Conservation (phyloP, 2,888 invertebrate genomes). For the Leucoma salicis region DNA sequence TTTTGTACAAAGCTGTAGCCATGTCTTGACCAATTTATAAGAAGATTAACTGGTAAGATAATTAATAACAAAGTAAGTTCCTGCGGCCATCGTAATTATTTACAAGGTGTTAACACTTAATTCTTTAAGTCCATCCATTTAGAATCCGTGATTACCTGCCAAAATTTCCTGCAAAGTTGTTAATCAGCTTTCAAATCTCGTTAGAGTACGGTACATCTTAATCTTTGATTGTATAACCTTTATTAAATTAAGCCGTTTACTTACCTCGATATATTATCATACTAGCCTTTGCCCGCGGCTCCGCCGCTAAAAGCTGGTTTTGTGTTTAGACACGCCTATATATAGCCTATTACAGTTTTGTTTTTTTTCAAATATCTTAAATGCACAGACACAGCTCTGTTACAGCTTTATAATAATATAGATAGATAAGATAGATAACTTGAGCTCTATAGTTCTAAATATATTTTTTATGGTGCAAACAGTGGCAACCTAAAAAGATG, state of each 20-base stretch:
- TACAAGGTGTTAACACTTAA: constrained; percentile 49
- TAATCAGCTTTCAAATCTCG: constrained; percentile 36
- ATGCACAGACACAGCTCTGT: too few relatives aligned
- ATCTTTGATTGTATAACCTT: constrained; percentile 18
- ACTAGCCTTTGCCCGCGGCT: too few relatives aligned
- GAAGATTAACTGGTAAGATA: constrained; percentile 59
- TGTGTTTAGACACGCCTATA: too few relatives aligned
- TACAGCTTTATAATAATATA: too few relatives aligned
- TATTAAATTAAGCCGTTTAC: constrained; percentile 4
- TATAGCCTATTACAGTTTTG: too few relatives aligned
- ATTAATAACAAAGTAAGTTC: constrained; percentile 47
- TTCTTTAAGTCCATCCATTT: constrained; percentile 39
- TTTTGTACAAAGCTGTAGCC: too few relatives aligned
- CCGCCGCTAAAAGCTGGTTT: too few relatives aligned
- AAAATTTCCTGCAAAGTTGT: constrained; percentile 22
- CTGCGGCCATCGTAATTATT: constrained; percentile 49
- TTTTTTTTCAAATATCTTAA: too few relatives aligned
- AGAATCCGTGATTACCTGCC: constrained; percentile 30
- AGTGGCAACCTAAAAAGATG: too few relatives aligned
- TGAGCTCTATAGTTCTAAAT: too few relatives aligned
- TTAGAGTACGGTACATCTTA: constrained; percentile 20
- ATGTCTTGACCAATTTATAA: constrained; percentile 51
- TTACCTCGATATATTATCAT: not conserved
- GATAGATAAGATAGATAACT: too few relatives aligned
- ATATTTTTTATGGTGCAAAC: too few relatives aligned